Base-by-base conservation (phyloP, 2,888 invertebrate genomes). In the Danaus chrysippus region DNA sequence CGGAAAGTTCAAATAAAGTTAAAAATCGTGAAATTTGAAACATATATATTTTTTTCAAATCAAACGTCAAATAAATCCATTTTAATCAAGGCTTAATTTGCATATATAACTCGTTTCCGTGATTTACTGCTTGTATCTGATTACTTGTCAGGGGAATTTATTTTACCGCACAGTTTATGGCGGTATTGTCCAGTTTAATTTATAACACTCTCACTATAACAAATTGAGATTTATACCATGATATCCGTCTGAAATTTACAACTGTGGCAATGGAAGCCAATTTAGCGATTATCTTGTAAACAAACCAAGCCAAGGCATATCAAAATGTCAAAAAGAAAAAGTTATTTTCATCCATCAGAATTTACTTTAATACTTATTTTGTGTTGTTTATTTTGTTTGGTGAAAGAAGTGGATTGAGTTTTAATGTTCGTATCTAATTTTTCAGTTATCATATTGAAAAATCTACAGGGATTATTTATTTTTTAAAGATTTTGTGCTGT, bases 41-140 rank as follows among this genome's bases (percentile, higher is more conserved):
- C 23, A 5, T 5, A n/a, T n/a, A n/a, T 34, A 6, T 34, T 34
- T 3, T 34, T 34, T 34, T 34, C 6, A 34, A 34, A 34, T 34
- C 23, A 34, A 34, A 34, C 23, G 8, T 34, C 63, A 64, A 66
- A 66, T 64, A 59, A 64, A 56, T 54, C 54, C 62, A 70, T 67
- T 72, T 66, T 69, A 70, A 68, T 67, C 66, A 60, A 63, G 64
- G 64, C 67, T 68, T 65, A 68, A 77, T 81, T 81, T 73, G 77
- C 80, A 79, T 77, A 72, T 73, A 73, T 73, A 69, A 69, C 72
- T 68, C 75, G 76, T 79, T 77, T 68, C 57, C 61, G 68, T 76
- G 76, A 81, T 69, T 75, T 75, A 82, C 71, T 68, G 63, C 69
- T 62, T 13, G 49, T 71, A 73, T 73, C 75, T 73, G 76, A 71